Base-by-base conservation (phyloP, 2,113 vertebrate genomes). In the Datnioides undecimradiatus region DNA sequence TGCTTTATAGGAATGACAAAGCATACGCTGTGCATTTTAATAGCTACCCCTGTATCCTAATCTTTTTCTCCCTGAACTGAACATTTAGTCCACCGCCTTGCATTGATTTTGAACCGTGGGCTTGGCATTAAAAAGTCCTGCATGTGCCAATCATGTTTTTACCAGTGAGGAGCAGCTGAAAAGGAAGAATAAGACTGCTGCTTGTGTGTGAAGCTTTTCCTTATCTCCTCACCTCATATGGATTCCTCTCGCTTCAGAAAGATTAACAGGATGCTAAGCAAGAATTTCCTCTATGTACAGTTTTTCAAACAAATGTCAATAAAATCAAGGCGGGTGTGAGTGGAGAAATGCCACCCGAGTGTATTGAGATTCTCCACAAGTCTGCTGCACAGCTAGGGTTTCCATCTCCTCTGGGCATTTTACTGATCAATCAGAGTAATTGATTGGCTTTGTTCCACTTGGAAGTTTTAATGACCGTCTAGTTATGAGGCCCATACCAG, bases 301-400 rank as follows among this genome's bases (percentile, higher is more conserved):
- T 90, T 91, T 85, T 73, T 90, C 82, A 88, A 82, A 87, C 77
- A 82, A 88, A 82, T 85, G 85, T 85, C 90, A 91, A 90, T 88
- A 93, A 84, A 90, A 90, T 85, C 72, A 85, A 62, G 83, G 60
- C 23, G 19, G 59, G 34, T 13, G 21, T 9, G 0, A 68, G 70
- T n/a, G 45, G 73, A 87, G 45, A 90, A 92, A 79, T 64, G 87
- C 79, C 88, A 86, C 78, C 79, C 0, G 10, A 46, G 52, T 72
- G 71, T 76, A 73, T 87, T 80, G 76, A 88, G 79, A 84, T 88
- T 85, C 89, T 57, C 51, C 79, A 6, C 36, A 66, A 43, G 80
- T n/a, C 57, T 62, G 49, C 78, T 46, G 80, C 59, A 73, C 34
- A 27, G 68, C 68, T 19, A 31, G 55, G 4, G 79, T 82, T 85